Evolutionary conservation across 2,797 vertebrate genomes (phyloP).

Genomic region (Triplophysa yarkandensis): DNA sequence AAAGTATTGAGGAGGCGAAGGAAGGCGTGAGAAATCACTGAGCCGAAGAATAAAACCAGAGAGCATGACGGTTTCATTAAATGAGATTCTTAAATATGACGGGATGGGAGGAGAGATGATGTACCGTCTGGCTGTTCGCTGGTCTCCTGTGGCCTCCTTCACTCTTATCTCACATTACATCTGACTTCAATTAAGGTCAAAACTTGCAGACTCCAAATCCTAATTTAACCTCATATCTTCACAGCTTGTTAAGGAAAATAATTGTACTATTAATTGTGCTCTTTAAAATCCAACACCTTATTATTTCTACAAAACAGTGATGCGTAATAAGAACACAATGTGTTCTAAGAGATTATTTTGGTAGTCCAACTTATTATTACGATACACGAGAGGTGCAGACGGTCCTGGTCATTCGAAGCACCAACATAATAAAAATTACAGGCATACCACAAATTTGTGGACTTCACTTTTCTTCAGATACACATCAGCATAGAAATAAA

Average conservation of each 20-base stretch:
- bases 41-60: slow-evolving; percentile 41
- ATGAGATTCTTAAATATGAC: slow-evolving; percentile 37
- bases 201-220: slow-evolving; percentile 23
- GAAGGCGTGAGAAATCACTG: slow-evolving; percentile 27
- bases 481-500: no score
- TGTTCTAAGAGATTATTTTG: no score
- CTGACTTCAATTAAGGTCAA: slow-evolving; percentile 34
- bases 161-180: slow-evolving; percentile 25
- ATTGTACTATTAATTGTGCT: slow-evolving; percentile 5
- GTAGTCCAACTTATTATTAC: no score
- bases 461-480: no score
- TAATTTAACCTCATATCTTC: slow-evolving; percentile 16
- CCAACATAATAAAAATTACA: no score
- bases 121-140: slow-evolving; percentile 21
- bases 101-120: slow-evolving; percentile 30
- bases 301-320: not conserved
- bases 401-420: no score
- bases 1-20: slow-evolving; percentile 23
- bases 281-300: not conserved
- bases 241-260: slow-evolving; percentile 10
- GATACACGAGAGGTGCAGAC: not conserved
- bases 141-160: slow-evolving; percentile 4
- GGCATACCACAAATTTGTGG: no score
- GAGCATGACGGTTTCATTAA: slow-evolving; percentile 38
- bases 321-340: not conserved